phyloP scores from a whole-genome alignment of 2,113 vertebrate genomes.

The Nothobranchius kuhntae region DNA sequence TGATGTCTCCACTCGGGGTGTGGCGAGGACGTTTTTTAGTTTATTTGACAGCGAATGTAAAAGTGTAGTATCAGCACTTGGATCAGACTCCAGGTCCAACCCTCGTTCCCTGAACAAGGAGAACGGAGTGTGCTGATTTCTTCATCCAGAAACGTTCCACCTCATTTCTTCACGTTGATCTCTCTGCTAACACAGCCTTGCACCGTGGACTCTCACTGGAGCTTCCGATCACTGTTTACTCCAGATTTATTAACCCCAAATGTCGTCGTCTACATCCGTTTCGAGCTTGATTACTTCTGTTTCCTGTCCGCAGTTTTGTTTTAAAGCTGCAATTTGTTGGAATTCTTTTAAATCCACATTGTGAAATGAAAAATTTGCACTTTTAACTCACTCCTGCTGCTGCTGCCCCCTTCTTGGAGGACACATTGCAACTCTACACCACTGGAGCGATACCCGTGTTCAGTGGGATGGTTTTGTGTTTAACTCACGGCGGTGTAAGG shows the following conservation, averaged over 20 bases:
- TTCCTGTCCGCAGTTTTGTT: not conserved
- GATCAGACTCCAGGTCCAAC: slow-evolving; percentile 50
- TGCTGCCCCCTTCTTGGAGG: slow-evolving; percentile 2
- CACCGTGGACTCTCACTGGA: slow-evolving; percentile 23
- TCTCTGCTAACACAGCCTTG: slow-evolving; percentile 33
- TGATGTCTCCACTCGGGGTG: slow-evolving; percentile 31
- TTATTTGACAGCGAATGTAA: slow-evolving; percentile 50
- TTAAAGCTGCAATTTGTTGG: not conserved
- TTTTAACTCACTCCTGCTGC: slow-evolving; percentile 3
- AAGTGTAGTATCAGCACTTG: slow-evolving; percentile 57
- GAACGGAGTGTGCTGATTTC: slow-evolving; percentile 76
- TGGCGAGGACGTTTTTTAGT: slow-evolving; percentile 15
- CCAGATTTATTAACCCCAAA: slow-evolving; percentile 13
- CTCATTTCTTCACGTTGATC: slow-evolving; percentile 58
- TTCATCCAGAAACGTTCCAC: slow-evolving; percentile 57
- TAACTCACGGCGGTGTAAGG: slow-evolving; percentile 67
- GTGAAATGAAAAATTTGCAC: too few relatives aligned
- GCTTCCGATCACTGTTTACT: slow-evolving; percentile 17
- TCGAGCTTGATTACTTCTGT: not conserved
- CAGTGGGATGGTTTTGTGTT: slow-evolving; percentile 58
- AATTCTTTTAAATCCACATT: too few relatives aligned
- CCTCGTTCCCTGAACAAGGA: slow-evolving; percentile 55
- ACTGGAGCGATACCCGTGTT: slow-evolving; percentile 44
- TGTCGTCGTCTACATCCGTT: not conserved
- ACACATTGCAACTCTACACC: slow-evolving; percentile 50